Base-by-base conservation (phyloP, 2,888 invertebrate genomes). In the Tanytarsus gracilentus region DNA sequence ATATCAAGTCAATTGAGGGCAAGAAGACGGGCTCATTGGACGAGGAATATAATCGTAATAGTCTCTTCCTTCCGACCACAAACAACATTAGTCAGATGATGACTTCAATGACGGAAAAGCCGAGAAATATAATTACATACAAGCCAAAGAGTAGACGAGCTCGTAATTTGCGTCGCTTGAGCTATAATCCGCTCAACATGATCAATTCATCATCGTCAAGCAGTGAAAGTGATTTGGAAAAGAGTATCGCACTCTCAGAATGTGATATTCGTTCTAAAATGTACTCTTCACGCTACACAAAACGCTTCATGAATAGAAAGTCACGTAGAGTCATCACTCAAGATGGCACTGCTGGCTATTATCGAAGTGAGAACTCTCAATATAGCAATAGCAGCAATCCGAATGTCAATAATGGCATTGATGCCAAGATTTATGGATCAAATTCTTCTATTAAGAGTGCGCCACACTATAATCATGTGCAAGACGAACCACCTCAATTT, bases 151-250 rank as follows among this genome's bases (percentile, higher is more conserved):
- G 78, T 49, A 72, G 79, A 36, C 73, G 77, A 55, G 79, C 80
- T 56, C 73, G 80, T 40, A 80, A 79, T 40, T 68, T 75, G 9
- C 69, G 77, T 4, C 71, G 80, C 9, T 74, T 79, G 63, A 79
- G 79, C 63, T 80, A 80, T 66, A 80, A 80, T 70, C 80, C 80
- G 23, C 76, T 77, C 66, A 76, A 76, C 5, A 71, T 76, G 61
- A 77, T 77, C 64, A 76, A 76, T 25, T 76, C 77, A 61, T 77
- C 77, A 62, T 78, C 79, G 36, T 78, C 79, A 23, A 77, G 77
- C 61, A 77, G 74, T 63, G 79, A 78, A 63, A 76, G 75, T 51
- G 68, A 69, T 9, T 66, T 67, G 58, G 72, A 74, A 65, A 71
- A 68, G 18, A 73, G 70, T 62, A 70, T 79, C 61, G 78, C 78